Base-by-base conservation (phyloP, 2,888 invertebrate species). In the Acrobasis consociella region DNA sequence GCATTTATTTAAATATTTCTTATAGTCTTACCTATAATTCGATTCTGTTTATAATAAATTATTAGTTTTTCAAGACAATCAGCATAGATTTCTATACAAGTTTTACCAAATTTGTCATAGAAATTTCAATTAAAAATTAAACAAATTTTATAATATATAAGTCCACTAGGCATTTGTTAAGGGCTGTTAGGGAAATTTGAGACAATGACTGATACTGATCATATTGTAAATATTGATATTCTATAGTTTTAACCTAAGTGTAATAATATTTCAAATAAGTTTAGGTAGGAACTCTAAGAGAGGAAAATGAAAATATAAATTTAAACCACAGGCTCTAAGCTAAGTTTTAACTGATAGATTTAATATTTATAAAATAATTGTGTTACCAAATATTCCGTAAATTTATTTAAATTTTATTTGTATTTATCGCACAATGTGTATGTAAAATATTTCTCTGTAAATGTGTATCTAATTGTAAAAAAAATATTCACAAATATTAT, bases 131-230 rank as follows among this genome's bases (percentile, higher is more conserved):
- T 37, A 42, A 15, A 38, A 50, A 52, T 22, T 53, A n/a, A 58
- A 46, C 11, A 39, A 50, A 16, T 15, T 15, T 49, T 49, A 11
- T 58, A 37, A 50, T 59, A 31, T 58, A 16, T 60, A 60, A 60
- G 60, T 60, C 51, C 60, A 51, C 51, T 60, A 60, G 51, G 22
- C 50, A 50, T n/a, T 50, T 22, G 11, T 38, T 60, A 51, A 60
- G 51, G 51, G 51, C 17, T 51, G 52, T 51, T 60, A 51, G 64
- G 69, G 65, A 66, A 70, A 64, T 67, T 68, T 72, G 76, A 80
- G 78, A 75, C 72, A 80, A 78, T 78, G 81, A 81, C 81, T 81
- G 81, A 81, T 77, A 70, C 69, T 64, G 75, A 77, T 78, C 69
- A 74, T 74, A 73, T 68, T 77, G 76, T 79, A 77, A 75, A 73